Base-by-base conservation (phyloP, 2,888 invertebrate genomes). In the Miltochrista miniata region DNA sequence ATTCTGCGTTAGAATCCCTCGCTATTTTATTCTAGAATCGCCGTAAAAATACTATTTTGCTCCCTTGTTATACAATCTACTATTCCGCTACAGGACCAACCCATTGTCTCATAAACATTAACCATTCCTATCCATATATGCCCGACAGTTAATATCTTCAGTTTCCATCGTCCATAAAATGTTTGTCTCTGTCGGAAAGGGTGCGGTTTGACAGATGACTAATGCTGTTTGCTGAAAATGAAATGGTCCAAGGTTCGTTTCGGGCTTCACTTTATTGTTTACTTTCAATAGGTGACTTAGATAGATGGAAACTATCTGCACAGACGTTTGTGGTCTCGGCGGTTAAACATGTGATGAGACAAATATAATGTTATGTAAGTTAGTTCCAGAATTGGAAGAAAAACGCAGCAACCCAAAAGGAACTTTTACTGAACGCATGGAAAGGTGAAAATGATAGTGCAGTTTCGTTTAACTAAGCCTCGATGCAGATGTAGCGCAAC, bases 161-260 rank as follows among this genome's bases (percentile, higher is more conserved):
- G 70, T 72, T 68, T 60, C 56, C 61, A 55, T 37, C 65, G 61
- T 65, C 68, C 68, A 70, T 70, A 67, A 76, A 75, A 76, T 79
- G 75, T 78, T 79, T 77, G 81, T 75, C 73, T 74, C 68, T 72
- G 74, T 72, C 70, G 70, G 68, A 70, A 78, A 77, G 81, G 76
- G 74, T 75, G 59, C 69, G 34, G 46, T 62, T 60, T 80, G 84
- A 83, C 84, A 78, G 74, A 79, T 85, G 80, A 87, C 75, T 82
- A 86, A 87, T 87, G 83, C 79, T 83, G 80, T 83, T 83, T 80
- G 81, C 67, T 53, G 60, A 65, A 70, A 67, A 69, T 70, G 66
- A 62, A 70, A 74, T 68, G 73, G 73, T 76, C 72, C 71, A 70
- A 65, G 70, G 73, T 57, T 60, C 59, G 53, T 51, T 58, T 70